Percentiles rank a stretch among this genome's conserved stretches.
phyloP scores from a whole-genome alignment of 1,140 invertebrate species.

The Zaprionus ghesquierei region DNA sequence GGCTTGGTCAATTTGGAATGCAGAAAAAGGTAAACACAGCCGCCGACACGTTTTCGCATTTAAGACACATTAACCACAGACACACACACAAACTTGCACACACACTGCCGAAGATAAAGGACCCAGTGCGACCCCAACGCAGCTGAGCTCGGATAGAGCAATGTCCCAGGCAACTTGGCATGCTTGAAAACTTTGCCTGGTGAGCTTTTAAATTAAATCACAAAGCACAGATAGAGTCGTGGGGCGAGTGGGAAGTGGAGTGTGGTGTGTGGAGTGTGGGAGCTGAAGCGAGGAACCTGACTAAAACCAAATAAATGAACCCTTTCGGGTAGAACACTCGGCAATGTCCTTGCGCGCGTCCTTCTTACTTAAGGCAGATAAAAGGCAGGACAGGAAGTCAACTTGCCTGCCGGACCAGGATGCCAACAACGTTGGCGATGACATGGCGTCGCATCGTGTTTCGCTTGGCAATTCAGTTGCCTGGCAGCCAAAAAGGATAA shows the following conservation, averaged over 20 bases:
- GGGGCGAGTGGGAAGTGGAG: slow-evolving; percentile 12
- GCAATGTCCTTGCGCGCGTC: slow-evolving; percentile 45
- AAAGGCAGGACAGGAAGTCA: slow-evolving; percentile 66
- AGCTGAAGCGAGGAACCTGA: slow-evolving; percentile 38
- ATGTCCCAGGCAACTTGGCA: slow-evolving; percentile 43
- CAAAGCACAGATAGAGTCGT: slow-evolving; percentile 69
- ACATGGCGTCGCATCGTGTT: slow-evolving; percentile 30
- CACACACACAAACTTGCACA: not conserved
- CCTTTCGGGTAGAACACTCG: slow-evolving; percentile 69
- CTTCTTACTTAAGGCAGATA: slow-evolving; percentile 45
- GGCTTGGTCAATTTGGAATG: slow-evolving; percentile 31
- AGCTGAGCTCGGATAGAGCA: slow-evolving; percentile 26
- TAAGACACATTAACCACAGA: slow-evolving; percentile 59
- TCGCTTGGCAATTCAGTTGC: slow-evolving; percentile 55
- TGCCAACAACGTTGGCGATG: not conserved
- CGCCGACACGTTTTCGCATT: slow-evolving; percentile 68
- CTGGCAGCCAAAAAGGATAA: slow-evolving; percentile 67
- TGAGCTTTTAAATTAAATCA: slow-evolving; percentile 78
- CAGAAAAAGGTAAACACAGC: slow-evolving; percentile 35
- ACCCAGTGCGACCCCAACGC: slow-evolving; percentile 16
- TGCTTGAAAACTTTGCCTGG: slow-evolving; percentile 27
- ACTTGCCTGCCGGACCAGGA: slow-evolving; percentile 45
- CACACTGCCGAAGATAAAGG: slow-evolving; percentile 2
- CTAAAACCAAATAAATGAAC: slow-evolving; percentile 79
- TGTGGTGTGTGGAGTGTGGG: slow-evolving; percentile 1